phyloP scores from a whole-genome alignment of 2,113 vertebrate species.

The Progne subis region DNA sequence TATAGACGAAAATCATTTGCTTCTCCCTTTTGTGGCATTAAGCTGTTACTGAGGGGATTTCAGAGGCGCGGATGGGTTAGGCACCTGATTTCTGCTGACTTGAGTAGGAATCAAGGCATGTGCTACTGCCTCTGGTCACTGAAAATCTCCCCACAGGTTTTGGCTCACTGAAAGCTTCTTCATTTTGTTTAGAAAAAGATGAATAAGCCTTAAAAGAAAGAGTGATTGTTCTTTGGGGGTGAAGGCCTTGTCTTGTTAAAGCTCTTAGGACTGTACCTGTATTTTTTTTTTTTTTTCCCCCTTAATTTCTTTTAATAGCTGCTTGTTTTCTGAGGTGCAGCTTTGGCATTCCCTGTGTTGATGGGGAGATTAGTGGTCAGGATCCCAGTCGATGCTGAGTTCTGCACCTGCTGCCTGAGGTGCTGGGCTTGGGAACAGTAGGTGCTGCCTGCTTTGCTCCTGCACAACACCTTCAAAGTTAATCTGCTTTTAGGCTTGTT shows the following conservation, averaged over 20 bases:
- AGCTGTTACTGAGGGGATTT: slow-evolving; percentile 31
- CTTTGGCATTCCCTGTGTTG: background rate
- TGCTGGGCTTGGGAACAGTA: background rate
- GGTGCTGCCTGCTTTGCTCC: background rate
- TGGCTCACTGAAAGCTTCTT: background rate
- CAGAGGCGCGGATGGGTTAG: background rate
- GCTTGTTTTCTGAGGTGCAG: background rate
- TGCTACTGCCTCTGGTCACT: background rate
- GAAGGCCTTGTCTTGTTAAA: background rate
- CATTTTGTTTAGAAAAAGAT: slow-evolving; percentile 2
- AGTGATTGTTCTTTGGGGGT: background rate
- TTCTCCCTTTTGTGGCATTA: slow-evolving; percentile 23
- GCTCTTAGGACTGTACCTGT: background rate
- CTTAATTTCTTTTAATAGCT: background rate
- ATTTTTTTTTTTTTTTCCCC: background rate
- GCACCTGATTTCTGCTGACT: slow-evolving; percentile 34
- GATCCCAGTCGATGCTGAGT: accelerated
- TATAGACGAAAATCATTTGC: slow-evolving; percentile 16
- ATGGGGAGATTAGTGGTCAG: background rate
- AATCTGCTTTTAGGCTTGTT: background rate
- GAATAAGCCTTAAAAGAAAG: background rate
- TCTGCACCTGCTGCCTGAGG: background rate
- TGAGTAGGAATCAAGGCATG: slow-evolving; percentile 4
- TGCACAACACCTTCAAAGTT: background rate
- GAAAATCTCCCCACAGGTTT: slow-evolving; percentile 6